Evolutionary conservation across 2,113 vertebrate species (phyloP).

Genomic region (Hyla sarda): DNA sequence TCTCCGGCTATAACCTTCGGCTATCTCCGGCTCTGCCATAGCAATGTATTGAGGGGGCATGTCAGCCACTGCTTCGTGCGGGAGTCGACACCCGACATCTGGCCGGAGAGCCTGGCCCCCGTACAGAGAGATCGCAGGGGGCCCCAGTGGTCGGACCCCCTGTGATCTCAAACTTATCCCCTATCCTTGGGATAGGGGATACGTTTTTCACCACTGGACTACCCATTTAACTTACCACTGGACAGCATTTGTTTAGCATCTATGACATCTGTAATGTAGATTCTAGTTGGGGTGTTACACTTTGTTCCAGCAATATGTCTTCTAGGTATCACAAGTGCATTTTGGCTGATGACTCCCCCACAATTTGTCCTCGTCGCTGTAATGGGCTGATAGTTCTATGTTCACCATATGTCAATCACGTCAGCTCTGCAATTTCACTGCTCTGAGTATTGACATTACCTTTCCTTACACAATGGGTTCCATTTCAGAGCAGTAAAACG

Average conservation of each 20-base stretch:
- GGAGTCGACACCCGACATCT: too few relatives aligned
- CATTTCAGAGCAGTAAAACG: conserved; percentile 3
- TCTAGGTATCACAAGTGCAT: not conserved
- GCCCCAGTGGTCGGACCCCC: too few relatives aligned
- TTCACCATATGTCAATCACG: not conserved
- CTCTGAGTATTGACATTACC: not conserved
- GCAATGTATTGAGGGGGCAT: too few relatives aligned
- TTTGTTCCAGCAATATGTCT: not conserved
- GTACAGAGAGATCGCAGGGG: too few relatives aligned
- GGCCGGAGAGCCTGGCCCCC: too few relatives aligned
- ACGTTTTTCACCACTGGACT: too few relatives aligned
- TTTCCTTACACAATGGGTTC: not conserved
- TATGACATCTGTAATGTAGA: not conserved
- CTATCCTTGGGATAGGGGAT: too few relatives aligned
- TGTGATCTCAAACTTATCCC: too few relatives aligned
- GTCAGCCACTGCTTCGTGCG: too few relatives aligned
- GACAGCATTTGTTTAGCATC: not conserved
- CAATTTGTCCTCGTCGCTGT: not conserved
- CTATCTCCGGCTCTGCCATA: too few relatives aligned
- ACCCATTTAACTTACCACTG: too few relatives aligned
- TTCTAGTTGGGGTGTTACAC: not conserved
- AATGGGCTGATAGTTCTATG: not conserved
- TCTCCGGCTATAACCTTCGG: too few relatives aligned
- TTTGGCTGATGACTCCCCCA: not conserved
- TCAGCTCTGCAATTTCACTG: not conserved